A percentile compares a stretch with the other conserved stretches of the same genome.
Conservation (phyloP, 2,113 vertebrate species). For the Catharus fuscescens region DNA sequence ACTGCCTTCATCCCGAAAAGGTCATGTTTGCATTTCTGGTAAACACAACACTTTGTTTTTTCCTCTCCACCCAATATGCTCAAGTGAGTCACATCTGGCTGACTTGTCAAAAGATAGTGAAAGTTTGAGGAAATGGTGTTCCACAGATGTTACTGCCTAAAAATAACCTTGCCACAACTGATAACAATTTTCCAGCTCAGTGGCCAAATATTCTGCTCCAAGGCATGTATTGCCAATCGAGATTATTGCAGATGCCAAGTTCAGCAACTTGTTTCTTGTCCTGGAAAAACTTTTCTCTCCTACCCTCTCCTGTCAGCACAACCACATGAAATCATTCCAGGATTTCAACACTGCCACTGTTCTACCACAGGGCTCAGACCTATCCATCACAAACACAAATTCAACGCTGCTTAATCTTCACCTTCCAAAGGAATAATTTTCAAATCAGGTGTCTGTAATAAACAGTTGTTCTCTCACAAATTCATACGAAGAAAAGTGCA, state of each 20-base stretch:
- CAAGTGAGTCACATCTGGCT: slow-evolving; percentile 64
- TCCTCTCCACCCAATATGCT: slow-evolving; percentile 22
- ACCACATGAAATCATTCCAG: background rate
- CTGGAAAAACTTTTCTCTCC: slow-evolving; percentile 27
- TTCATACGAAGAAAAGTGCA: background rate
- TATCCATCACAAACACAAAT: background rate
- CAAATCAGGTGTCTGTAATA: background rate
- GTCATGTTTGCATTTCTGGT: slow-evolving; percentile 49
- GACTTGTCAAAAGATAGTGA: slow-evolving; percentile 43
- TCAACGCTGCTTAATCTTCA: background rate
- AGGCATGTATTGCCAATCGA: slow-evolving; percentile 19
- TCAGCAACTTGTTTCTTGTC: slow-evolving; percentile 16
- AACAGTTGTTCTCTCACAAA: background rate
- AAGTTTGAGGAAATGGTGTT: slow-evolving; percentile 62
- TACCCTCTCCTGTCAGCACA: background rate
- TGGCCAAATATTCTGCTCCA: slow-evolving; percentile 34
- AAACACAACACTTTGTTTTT: slow-evolving; percentile 18
- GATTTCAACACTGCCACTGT: background rate
- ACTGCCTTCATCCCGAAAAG: slow-evolving; percentile 24
- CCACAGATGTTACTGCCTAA: slow-evolving; percentile 67
- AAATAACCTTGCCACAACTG: slow-evolving; percentile 57
- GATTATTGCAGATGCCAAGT: slow-evolving; percentile 26
- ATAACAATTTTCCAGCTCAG: slow-evolving; percentile 71
- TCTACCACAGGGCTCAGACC: background rate
- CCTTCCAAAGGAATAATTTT: background rate